Conservation (phyloP, 1,140 invertebrate genomes). For the Drosophila asahinai region DNA sequence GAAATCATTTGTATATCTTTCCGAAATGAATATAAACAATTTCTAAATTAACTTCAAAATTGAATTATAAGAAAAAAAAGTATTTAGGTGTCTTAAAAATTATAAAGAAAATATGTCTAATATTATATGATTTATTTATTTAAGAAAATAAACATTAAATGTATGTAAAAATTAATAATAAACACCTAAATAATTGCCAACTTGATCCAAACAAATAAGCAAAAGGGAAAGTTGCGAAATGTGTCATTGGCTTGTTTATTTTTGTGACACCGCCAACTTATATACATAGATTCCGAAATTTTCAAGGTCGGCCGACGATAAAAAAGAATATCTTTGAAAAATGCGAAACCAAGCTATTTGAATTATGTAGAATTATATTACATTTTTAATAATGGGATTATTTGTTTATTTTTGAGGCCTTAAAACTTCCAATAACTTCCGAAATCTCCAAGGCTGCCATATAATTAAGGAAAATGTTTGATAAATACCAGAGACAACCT, state of each 20-base stretch:
- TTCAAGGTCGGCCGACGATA: slow-evolving; percentile 12
- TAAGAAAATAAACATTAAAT: too few relatives aligned
- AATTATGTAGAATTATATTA: background rate
- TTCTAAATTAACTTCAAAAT: too few relatives aligned
- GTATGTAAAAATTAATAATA: too few relatives aligned
- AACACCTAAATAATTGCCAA: too few relatives aligned
- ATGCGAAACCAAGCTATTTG: background rate
- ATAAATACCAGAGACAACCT: background rate
- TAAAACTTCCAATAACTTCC: background rate
- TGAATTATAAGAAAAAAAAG: too few relatives aligned
- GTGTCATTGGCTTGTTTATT: slow-evolving; percentile 27
- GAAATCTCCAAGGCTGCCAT: background rate
- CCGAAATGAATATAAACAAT: too few relatives aligned
- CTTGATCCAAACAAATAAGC: background rate
- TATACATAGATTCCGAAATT: slow-evolving; percentile 8
- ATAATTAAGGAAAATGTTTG: background rate
- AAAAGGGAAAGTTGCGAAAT: slow-evolving; percentile 5
- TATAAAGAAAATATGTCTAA: too few relatives aligned
- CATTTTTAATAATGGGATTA: background rate
- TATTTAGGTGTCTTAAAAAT: too few relatives aligned
- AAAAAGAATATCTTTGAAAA: background rate
- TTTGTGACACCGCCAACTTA: slow-evolving; percentile 3
- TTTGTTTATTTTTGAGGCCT: background rate
- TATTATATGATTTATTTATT: too few relatives aligned
- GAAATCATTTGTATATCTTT: background rate